A percentile compares a stretch with the other conserved stretches of the same genome.
Evolutionary conservation across 2,113 vertebrate species (phyloP).

Genomic region (Macquaria australasica): DNA sequence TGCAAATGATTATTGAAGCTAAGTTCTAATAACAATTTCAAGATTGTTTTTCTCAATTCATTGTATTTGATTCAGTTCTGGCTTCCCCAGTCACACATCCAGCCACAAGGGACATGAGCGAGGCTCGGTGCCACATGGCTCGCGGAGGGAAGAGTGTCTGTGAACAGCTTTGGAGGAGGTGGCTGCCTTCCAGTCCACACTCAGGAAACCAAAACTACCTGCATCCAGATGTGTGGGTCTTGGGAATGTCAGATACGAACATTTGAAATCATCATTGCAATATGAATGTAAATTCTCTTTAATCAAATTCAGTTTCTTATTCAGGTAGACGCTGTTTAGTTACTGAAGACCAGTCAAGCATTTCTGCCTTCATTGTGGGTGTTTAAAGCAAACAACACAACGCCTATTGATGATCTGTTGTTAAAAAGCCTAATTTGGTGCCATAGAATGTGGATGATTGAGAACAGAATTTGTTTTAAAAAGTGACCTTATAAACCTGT

Average conservation of each 20-base stretch:
- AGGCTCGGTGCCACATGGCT: constrained; percentile 25
- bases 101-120: constrained; percentile 9
- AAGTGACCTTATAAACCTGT: constrained; percentile 37
- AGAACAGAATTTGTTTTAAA: constrained; percentile 31
- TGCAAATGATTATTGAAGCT: constrained; percentile 6
- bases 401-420: neutral
- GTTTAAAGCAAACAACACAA: neutral
- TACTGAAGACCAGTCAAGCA: too few relatives aligned
- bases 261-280: neutral
- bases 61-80: constrained; percentile 6
- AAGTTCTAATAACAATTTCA: neutral
- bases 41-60: constrained; percentile 9
- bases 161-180: constrained; percentile 12
- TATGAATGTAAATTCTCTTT: neutral
- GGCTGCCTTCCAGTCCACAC: neutral
- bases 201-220: neutral
- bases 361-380: neutral
- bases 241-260: neutral
- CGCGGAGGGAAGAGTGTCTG: neutral
- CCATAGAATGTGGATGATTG: neutral
- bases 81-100: constrained; percentile 16
- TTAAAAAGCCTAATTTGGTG: neutral
- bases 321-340: neutral
- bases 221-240: neutral
- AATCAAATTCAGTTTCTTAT: neutral